A percentile compares a stretch with the other conserved stretches of the same genome.
phyloP scores from a whole-genome alignment of 2,888 invertebrate genomes.

The Anarsia innoxiella region DNA sequence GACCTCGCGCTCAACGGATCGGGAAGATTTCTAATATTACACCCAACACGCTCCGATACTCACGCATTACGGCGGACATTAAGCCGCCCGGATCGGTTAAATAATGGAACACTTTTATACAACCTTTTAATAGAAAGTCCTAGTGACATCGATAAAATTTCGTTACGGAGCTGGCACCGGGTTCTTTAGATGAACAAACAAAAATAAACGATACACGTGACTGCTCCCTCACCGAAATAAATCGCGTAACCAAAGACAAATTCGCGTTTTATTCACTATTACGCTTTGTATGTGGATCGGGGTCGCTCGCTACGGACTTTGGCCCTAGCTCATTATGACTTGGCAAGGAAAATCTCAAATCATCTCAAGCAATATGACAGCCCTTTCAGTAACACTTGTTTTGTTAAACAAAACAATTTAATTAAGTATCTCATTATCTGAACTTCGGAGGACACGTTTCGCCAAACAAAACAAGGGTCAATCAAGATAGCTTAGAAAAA shows the following conservation, averaged over 20 bases:
- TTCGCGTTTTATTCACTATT: conserved; percentile 25
- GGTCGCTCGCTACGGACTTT: conserved; percentile 28
- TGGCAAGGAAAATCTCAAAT: conserved; percentile 25
- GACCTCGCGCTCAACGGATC: conserved; percentile 26
- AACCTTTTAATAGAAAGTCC: conserved; percentile 5
- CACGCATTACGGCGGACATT: no score
- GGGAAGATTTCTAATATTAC: no score
- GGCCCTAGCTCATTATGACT: conserved; percentile 19
- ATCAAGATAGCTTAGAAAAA: no score
- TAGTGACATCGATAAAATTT: conserved; percentile 5
- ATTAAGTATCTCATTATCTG: no score
- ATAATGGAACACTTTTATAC: no score
- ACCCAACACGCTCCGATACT: no score
- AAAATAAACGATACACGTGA: conserved; percentile 58
- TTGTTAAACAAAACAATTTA: no score
- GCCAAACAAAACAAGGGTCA: no score
- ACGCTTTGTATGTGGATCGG: conserved; percentile 24
- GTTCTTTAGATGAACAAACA: conserved; percentile 29
- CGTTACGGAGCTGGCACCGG: conserved; percentile 20
- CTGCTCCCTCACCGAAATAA: conserved; percentile 40
- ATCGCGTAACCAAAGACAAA: conserved; percentile 33
- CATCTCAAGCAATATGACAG: no score
- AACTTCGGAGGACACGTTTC: no score
- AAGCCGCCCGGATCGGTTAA: no score
- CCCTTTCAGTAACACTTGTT: no score